Evolutionary conservation across 2,113 vertebrate genomes (phyloP), one percentile per base, ranked within the genome.

Genomic region (Otus sunia): DNA sequence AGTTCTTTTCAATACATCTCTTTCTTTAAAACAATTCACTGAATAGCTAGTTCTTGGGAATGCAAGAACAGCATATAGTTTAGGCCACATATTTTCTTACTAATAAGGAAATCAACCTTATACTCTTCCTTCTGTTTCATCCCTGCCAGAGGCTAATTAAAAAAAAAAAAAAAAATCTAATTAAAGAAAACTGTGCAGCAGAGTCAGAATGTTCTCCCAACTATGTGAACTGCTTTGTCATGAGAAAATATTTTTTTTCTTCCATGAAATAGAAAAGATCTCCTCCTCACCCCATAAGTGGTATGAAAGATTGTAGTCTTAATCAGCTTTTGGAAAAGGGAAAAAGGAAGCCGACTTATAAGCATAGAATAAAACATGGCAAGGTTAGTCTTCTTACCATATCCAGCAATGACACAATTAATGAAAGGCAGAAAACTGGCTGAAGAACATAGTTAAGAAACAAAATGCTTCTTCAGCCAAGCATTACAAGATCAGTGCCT

Each of bases 401-500:
- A 73, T 86, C 66, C 85, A 96, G 64, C 25, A 64, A 83, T 2
- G 77, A 93, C 58, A 91, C 26, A 94, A 84, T 41, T 69, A 80
- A 93, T 78, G 53, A 77, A 91, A 92, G 55, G 41, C 87, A 86
- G 76, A 94, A 95, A 92, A 78, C 7, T 90, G 80, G 76, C 87
- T 71, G 50, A 88, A 92, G 39, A 94, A 52, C n/a, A 74, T 1
- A 86, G 72, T 27, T 66, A 36, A 69, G 59, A 91, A 62, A 68
- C 26, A 89, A 84, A 94, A 92, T 17, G 18, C 7, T 90, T 87
- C 36, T 90, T 86, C 43, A 62, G 60, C 53, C 72, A 88, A 86
- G 16, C 11, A 56, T 85, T 83, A 67, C 50, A 93, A 84, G 39
- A 56, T 36, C 50, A 66, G 18, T 78, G 89, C 5, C 56, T 86